Evolutionary conservation across 2,888 invertebrate species (phyloP), one percentile per base, ranked within the genome.

Genomic region (Lithophane semibrunnea): DNA sequence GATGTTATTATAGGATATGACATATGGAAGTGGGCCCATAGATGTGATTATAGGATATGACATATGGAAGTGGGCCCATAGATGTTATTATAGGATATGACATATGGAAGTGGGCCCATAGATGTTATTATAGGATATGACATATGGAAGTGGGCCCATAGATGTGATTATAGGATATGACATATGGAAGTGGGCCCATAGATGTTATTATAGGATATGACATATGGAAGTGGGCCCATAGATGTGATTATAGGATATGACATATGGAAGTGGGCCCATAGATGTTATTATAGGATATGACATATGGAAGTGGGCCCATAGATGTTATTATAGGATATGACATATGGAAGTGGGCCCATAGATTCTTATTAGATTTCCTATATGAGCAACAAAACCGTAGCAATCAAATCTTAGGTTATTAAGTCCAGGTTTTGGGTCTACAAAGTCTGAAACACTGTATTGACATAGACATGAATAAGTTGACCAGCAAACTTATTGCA

Each of bases 31-130:
- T n/a, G n/a, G n/a, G n/a, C n/a, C n/a, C n/a, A n/a, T n/a, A 66
- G 29, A 75, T 73, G 56, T 69, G 54, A 52, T 63, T 75, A 44
- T 58, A 24, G 29, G 69, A 47, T 77, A 70, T 82, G 77, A 61
- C 60, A 70, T 47, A n/a, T n/a, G n/a, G n/a, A n/a, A n/a, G n/a
- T n/a, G n/a, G n/a, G n/a, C n/a, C n/a, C n/a, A n/a, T n/a, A 66
- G 29, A 75, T 73, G 56, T 69, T 49, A 52, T 63, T 75, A 44
- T 58, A 24, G 29, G 69, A 47, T 77, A 70, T 82, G 77, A 61
- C 60, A 70, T 47, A n/a, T n/a, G n/a, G n/a, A n/a, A n/a, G n/a
- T n/a, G n/a, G n/a, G n/a, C n/a, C n/a, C n/a, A n/a, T n/a, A 66
- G 29, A 75, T 73, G 56, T 69, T 49, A 52, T 63, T 75, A 44